Base-by-base conservation (phyloP, 2,888 invertebrate genomes). In the Drosophila borborema region DNA sequence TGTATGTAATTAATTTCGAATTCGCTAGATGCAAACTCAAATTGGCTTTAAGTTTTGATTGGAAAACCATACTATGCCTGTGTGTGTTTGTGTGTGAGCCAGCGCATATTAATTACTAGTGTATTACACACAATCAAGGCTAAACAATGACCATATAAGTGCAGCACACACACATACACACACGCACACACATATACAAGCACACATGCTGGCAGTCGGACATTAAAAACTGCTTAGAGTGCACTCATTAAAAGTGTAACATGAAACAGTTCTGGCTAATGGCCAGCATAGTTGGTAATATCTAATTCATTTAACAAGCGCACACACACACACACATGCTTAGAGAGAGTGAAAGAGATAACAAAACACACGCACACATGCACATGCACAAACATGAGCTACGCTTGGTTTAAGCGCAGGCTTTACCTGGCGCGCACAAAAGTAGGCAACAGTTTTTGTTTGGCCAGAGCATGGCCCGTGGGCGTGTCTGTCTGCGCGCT, bases 181-280 rank as follows among this genome's bases (percentile, higher is more conserved):
- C 20, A 20, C 20, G 62, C 53, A 59, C 34, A 45, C 14, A 46
- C 58, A 28, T 18, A 46, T 53, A 40, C 38, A 46, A 41, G 41
- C 9, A 18, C 55, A 58, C n/a, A 46, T 53, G 31, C 38, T 51
- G 54, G 51, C 28, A 61, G 61, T 55, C 63, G 56, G 51, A 59
- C 84, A 80, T 86, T 74, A 67, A 75, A 86, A 77, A 78, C 68
- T 70, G 90, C 89, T 81, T 72, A 74, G 73, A 87, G 78, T 87
- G 85, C 87, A 74, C 89, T 86, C 85, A 90, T 90, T 90, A 90
- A 90, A 83, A 84, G 75, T 76, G 89, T 76, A 89, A 84, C 68
- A 86, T 64, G 87, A 67, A 82, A 77, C 72, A 60, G 74, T 46
- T 59, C 74, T 55, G 64, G 53, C 66, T 66, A 54, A 51, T 49